Evolutionary conservation across 2,113 vertebrate species (phyloP).

Genomic region (Apeltes quadracus): DNA sequence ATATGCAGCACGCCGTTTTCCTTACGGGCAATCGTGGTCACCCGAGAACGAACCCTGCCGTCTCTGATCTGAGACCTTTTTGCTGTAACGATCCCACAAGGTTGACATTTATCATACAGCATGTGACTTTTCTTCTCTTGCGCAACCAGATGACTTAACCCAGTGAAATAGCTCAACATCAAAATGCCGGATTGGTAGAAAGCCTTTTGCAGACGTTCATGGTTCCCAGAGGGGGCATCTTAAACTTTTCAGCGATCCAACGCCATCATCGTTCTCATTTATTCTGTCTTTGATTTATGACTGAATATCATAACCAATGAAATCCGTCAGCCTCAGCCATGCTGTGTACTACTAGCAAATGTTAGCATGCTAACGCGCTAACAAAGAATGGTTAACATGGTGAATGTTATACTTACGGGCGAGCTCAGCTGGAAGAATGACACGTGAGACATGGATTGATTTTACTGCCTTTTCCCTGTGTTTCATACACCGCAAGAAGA

Average conservation of each 20-base stretch:
- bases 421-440: too few species aligned
- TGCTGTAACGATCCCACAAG: not conserved
- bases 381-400: not conserved
- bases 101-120: not conserved
- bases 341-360: not conserved
- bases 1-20: not conserved
- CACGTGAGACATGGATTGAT: too few species aligned
- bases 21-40: not conserved
- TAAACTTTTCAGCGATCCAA: not conserved
- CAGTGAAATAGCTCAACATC: not conserved
- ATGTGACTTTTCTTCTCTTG: not conserved
- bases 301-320: not conserved
- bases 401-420: not conserved
- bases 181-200: not conserved
- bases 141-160: not conserved
- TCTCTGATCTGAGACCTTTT: not conserved
- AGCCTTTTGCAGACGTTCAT: not conserved
- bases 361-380: not conserved
- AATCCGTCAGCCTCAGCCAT: not conserved
- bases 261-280: not conserved
- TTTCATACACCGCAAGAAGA: too few species aligned
- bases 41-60: not conserved
- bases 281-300: not conserved
- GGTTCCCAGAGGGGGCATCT: not conserved
- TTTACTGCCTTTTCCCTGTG: too few species aligned